Percentiles rank a stretch among this genome's conserved stretches.
Conservation (phyloP, 2,888 invertebrate species). For the Ophioninae sp. region DNA sequence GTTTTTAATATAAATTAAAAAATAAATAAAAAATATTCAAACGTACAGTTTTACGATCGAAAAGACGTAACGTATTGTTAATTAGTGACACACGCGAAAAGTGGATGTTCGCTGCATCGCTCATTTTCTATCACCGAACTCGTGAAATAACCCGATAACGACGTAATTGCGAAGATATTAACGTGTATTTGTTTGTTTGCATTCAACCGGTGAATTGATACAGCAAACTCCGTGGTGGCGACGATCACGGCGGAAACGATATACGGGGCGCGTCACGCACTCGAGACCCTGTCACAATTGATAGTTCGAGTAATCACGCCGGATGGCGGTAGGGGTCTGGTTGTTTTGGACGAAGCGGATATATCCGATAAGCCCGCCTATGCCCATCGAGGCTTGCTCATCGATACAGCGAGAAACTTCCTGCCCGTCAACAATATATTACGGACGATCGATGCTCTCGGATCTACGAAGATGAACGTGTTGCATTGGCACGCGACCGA, state of each 20-base stretch:
- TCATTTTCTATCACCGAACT: background rate
- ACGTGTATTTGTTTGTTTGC: background rate
- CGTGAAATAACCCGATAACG: background rate
- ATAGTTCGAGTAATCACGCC: conserved; percentile 78
- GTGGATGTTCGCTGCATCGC: background rate
- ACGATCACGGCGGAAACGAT: conserved; percentile 84
- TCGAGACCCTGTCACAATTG: conserved; percentile 90
- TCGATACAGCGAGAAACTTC: conserved; percentile 95
- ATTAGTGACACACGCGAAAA: too few relatives aligned
- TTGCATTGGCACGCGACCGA: conserved; percentile 97
- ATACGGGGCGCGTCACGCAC: conserved; percentile 88
- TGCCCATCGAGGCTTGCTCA: conserved; percentile 91
- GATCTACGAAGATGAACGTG: conserved; percentile 93
- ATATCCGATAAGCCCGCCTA: conserved; percentile 91
- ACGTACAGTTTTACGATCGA: too few relatives aligned
- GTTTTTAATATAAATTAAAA: too few relatives aligned
- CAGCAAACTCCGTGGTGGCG: conserved; percentile 82
- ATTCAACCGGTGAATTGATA: background rate
- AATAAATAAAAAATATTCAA: too few relatives aligned
- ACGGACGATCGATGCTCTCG: conserved; percentile 92
- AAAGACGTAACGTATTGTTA: too few relatives aligned
- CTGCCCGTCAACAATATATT: conserved; percentile 87
- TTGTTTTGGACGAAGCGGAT: conserved; percentile 84
- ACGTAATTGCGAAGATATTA: background rate
- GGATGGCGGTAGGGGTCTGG: conserved; percentile 82